Conservation (phyloP, 2,797 vertebrate species). For the Pagetopsis macropterus region DNA sequence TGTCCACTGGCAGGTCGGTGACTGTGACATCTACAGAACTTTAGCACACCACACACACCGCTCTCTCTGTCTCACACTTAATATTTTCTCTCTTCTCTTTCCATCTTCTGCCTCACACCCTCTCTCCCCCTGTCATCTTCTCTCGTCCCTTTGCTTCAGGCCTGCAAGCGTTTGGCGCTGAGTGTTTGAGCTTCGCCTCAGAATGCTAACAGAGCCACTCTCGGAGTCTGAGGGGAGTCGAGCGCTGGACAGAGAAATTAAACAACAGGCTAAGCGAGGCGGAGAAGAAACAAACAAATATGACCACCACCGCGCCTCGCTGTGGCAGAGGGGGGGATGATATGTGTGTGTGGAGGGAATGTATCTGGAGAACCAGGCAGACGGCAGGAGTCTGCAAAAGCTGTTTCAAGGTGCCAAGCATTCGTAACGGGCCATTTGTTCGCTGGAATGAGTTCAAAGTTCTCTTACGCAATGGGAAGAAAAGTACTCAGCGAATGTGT, state of each 20-base stretch:
- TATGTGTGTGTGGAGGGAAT: background rate
- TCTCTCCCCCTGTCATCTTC: slow-evolving; percentile 1
- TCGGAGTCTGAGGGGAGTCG: slow-evolving; percentile 25
- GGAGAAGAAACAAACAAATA: slow-evolving; percentile 60
- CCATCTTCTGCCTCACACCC: slow-evolving; percentile 5
- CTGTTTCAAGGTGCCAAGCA: slow-evolving; percentile 27
- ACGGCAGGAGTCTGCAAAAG: slow-evolving; percentile 26
- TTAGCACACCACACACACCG: slow-evolving; percentile 52
- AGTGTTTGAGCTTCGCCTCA: slow-evolving; percentile 28
- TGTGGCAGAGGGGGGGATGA: slow-evolving; percentile 30
- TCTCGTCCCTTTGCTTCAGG: slow-evolving; percentile 19
- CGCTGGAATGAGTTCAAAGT: slow-evolving; percentile 53
- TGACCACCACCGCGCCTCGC: slow-evolving; percentile 24
- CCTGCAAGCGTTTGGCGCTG: slow-evolving; percentile 19
- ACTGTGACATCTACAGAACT: slow-evolving; percentile 56
- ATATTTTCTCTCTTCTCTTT: slow-evolving; percentile 1
- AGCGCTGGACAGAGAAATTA: slow-evolving; percentile 39
- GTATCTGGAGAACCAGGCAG: slow-evolving; percentile 9
- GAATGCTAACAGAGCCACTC: slow-evolving; percentile 50
- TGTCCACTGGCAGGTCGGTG: slow-evolving; percentile 31
- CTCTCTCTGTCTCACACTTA: slow-evolving; percentile 43
- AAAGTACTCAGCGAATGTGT: slow-evolving; percentile 33
- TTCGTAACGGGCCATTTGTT: slow-evolving; percentile 46
- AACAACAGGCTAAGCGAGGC: slow-evolving; percentile 40
- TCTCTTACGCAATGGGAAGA: slow-evolving; percentile 33